Evolutionary conservation across 2,888 invertebrate species (phyloP), one percentile per base, ranked within the genome.

Genomic region (Oxycera nigricornis): DNA sequence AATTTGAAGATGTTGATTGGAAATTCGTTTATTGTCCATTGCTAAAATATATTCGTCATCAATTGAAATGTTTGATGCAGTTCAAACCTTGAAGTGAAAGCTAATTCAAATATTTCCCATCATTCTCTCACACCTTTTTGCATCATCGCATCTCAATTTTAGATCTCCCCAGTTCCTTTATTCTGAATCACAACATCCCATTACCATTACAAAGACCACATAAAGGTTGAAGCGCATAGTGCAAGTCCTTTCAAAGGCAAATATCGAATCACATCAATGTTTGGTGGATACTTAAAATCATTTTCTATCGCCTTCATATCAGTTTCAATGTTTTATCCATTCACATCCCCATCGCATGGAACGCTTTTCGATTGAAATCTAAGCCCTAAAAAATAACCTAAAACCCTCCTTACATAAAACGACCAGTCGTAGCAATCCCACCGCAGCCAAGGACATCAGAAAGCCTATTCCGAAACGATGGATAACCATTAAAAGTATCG

Each of bases 401-500:
- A 70, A 70, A 70, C 14, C 35, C 30, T 50, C 14, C 70, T 30
- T 70, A n/a, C 22, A 55, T 9, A 41, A 4, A 41, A 9, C 70
- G 55, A 55, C 70, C 70, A 70, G 70, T 41, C 24, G 22, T 11
- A 68, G 9, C 46, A 46, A 41, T 46, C 67, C 67, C 17, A 17
- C 30, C 28, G n/a, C 6, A 26, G 61, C 28, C 46, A 70, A 72
- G 55, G 41, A 72, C 55, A 72, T 24, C 14, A 3, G 14, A 55
- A 72, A 62, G 73, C 50, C 73, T 73, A 73, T 65, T 50, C 73
- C 55, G 26, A 70, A 68, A 35, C 70, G 70, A 55, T 31, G 73
- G 65, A 73, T 73, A 73, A 65, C 73, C 73, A 73, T 73, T 73
- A 73, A 65, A 67, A 73, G 73, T 73, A 73, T 73, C 65, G 73